phyloP scores from a whole-genome alignment of 1,140 invertebrate species.

The Drosophila nasuta region DNA sequence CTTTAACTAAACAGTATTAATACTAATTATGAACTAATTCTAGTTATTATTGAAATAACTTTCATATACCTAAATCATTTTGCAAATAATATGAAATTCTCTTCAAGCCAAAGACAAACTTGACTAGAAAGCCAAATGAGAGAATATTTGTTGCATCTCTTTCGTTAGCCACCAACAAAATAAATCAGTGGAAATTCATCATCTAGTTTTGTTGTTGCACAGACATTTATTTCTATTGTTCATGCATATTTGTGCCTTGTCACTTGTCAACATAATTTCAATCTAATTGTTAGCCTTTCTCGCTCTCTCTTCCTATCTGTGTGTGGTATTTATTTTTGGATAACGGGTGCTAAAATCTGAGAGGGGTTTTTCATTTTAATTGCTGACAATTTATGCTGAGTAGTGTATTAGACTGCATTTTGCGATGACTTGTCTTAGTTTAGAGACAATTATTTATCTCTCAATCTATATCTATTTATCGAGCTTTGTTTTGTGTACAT shows the following conservation, averaged over 20 bases:
- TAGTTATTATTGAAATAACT: background rate
- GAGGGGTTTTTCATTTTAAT: background rate
- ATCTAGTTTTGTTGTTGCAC: constrained; percentile 5
- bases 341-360: background rate
- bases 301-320: background rate
- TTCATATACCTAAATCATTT: background rate
- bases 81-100: background rate
- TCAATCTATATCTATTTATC: no score
- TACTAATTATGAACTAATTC: background rate
- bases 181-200: constrained; percentile 11
- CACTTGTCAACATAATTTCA: constrained; percentile 35
- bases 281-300: constrained; percentile 27
- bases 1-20: background rate
- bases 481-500: no score
- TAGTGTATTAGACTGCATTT: background rate
- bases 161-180: background rate
- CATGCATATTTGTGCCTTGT: constrained; percentile 31
- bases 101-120: background rate
- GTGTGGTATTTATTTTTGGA: constrained; percentile 32
- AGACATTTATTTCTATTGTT: constrained; percentile 29
- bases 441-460: background rate
- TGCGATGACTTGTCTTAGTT: background rate
- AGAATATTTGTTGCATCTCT: background rate
- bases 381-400: background rate
- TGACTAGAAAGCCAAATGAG: background rate